Conservation (phyloP, 2,113 vertebrate genomes). For the Psittacula cyanocephala region DNA sequence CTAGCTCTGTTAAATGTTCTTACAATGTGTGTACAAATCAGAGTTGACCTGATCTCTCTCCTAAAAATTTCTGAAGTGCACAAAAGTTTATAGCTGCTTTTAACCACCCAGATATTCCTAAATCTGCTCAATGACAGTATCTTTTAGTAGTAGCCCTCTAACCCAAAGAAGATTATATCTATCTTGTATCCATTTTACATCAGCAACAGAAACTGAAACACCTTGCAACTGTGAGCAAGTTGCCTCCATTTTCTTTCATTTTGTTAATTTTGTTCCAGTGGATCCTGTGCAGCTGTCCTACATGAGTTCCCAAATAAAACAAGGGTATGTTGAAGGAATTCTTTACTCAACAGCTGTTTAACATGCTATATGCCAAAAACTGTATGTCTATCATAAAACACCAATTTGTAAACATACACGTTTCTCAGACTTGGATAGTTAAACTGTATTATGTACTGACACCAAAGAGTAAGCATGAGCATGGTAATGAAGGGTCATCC, state of each 20-base stretch:
- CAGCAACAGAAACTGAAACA: background rate
- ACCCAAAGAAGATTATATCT: background rate
- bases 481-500: background rate
- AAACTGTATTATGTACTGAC: background rate
- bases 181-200: background rate
- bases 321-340: background rate
- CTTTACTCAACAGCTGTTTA: background rate
- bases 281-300: background rate
- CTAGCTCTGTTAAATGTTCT: background rate
- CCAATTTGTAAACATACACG: background rate
- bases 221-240: background rate
- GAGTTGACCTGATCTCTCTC: background rate
- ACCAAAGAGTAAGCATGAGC: accelerated
- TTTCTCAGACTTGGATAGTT: background rate
- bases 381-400: background rate
- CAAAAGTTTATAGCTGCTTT: background rate
- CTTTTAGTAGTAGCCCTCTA: background rate
- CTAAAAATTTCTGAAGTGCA: background rate
- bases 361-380: background rate
- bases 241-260: background rate
- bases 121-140: background rate
- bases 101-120: background rate
- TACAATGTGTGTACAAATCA: background rate
- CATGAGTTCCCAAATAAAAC: background rate
- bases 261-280: background rate